These are phyloP conservation scores for Noctua janthe DNA, from an alignment of 2,888 invertebrate genomes.

Conservation along the genomic window DNA sequence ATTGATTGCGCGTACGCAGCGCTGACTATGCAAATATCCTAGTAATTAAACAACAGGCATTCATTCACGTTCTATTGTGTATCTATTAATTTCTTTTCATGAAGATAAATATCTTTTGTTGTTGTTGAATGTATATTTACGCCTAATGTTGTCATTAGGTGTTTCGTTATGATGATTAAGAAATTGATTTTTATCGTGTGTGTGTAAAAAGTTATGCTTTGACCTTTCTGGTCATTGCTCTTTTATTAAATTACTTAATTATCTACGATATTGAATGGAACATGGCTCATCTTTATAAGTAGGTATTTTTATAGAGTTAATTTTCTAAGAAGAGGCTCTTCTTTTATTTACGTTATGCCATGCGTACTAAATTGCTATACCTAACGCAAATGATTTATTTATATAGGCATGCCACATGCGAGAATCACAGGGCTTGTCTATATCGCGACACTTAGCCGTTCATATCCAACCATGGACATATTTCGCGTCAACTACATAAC, in stretches of 20 bases:
- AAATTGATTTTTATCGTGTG: conserved; percentile 33
- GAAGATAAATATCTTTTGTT: conserved; percentile 66
- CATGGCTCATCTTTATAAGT: neutral
- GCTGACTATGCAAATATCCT: conserved; percentile 62
- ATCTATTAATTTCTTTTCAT: conserved; percentile 59
- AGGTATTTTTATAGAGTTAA: neutral
- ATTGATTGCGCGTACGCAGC: conserved; percentile 61
- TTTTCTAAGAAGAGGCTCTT: neutral
- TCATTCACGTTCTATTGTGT: conserved; percentile 65
- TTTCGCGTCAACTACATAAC: too few relatives aligned
- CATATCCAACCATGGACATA: too few relatives aligned
- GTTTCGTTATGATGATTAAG: conserved; percentile 37
- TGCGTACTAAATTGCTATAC: too few relatives aligned
- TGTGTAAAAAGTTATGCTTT: conserved; percentile 18
- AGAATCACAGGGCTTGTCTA: too few relatives aligned
- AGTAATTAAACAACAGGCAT: conserved; percentile 65
- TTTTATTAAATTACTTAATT: neutral
- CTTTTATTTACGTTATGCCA: neutral
- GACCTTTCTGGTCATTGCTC: conserved; percentile 5
- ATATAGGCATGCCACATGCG: too few relatives aligned
- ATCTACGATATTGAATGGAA: neutral
- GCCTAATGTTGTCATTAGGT: conserved; percentile 24
- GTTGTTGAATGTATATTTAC: conserved; percentile 25
- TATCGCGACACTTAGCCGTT: too few relatives aligned
- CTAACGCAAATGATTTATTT: too few relatives aligned